phyloP scores from a whole-genome alignment of 2,888 invertebrate genomes.

The Lacanobia wlatinum region DNA sequence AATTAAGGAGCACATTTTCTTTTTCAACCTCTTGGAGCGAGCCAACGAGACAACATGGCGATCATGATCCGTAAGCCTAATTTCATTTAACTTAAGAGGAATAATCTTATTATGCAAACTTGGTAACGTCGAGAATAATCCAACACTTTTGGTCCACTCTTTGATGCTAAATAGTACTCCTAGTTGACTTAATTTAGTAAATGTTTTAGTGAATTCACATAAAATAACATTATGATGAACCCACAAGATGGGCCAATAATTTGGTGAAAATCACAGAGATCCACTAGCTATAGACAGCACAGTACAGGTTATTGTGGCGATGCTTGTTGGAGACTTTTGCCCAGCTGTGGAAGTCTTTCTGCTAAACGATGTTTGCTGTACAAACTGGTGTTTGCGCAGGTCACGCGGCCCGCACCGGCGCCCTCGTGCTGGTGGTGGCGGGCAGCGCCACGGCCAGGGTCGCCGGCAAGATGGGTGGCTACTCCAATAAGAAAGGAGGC shows the following conservation, averaged over 20 bases:
- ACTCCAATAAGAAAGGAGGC: conserved; percentile 94
- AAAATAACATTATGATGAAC: no score
- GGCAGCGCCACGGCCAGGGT: conserved; percentile 93
- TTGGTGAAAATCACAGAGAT: no score
- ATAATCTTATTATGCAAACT: background rate
- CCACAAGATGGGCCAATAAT: background rate
- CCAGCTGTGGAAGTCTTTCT: no score
- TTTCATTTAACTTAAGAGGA: conserved; percentile 11
- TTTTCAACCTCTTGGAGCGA: conserved; percentile 29
- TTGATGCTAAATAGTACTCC: background rate
- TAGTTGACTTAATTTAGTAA: no score
- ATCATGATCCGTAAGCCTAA: conserved; percentile 68
- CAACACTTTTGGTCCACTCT: background rate
- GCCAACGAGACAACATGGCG: conserved; percentile 67
- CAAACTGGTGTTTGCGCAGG: conserved; percentile 64
- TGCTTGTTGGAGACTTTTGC: no score
- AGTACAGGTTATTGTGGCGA: no score
- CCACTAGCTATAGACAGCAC: background rate
- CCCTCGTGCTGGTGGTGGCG: conserved; percentile 80
- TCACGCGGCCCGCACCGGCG: conserved; percentile 77
- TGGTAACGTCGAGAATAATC: background rate
- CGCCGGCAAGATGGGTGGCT: conserved; percentile 95
- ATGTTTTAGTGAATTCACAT: no score
- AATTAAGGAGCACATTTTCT: conserved; percentile 44
- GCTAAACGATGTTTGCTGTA: background rate